Base-by-base conservation (phyloP, 2,113 vertebrate species). In the Pogonocichla stellata region DNA sequence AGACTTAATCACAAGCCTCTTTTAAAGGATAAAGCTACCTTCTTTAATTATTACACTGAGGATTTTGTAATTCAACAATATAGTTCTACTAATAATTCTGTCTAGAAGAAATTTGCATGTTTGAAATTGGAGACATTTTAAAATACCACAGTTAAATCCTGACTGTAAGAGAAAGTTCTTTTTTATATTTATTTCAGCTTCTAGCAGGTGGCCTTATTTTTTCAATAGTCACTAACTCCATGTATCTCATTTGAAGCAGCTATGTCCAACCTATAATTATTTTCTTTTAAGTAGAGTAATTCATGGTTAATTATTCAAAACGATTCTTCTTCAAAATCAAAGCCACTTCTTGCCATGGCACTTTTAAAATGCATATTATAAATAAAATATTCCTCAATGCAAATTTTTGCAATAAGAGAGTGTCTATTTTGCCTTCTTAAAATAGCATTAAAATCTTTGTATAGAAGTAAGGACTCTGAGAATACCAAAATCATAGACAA, bases 271-370 rank as follows among this genome's bases (percentile, higher is more conserved):
- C 98, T 98, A 98, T 98, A 98, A 99, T 98, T 98, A 98, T 98
- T 98, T 98, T 97, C 97, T 97, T 96, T 97, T 98, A 98, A 98
- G 98, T 97, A 98, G 97, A 98, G 97, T 98, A 98, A 99, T 98
- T 98, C 97, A 98, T 97, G 90, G 98, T 98, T 98, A 98, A 98
- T 98, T 98, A 98, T 98, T 98, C 98, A 97, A 98, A 98, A 98
- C 14, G 84, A 96, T 95, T 98, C 86, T 94, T 95, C 95, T 97
- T 97, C 89, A 97, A 97, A 97, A 97, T 97, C 96, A 97, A 98
- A 96, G 81, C 95, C 92, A 96, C 97, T 98, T 98, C 98, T 98
- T 98, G 96, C 88, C 90, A 92, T 97, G 96, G 95, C 92, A 97
- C 80, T 96, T 93, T 90, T 67, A 90, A 97, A 95, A 94, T 90